A percentile compares a stretch with the other conserved stretches of the same genome.
phyloP scores from a whole-genome alignment of 1,140 invertebrate species.

The Drosophila grimshawi region DNA sequence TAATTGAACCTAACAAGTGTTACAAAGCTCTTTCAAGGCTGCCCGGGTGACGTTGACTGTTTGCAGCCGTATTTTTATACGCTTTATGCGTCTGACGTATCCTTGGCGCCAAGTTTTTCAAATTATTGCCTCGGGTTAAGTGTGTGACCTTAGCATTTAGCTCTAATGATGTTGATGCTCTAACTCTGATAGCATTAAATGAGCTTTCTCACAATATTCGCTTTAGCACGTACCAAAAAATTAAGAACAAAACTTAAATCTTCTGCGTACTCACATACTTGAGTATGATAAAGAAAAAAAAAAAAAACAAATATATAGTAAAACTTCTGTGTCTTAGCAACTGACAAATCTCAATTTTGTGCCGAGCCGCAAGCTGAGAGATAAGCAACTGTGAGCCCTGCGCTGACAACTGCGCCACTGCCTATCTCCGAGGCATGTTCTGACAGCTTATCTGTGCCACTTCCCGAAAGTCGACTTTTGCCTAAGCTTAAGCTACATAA shows the following conservation, averaged over 20 bases:
- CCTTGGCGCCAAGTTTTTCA: slow-evolving; percentile 45
- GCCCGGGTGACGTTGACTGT: slow-evolving; percentile 9
- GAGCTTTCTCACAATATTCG: slow-evolving; percentile 23
- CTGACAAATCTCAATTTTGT: slow-evolving; percentile 2
- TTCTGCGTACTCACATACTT: slow-evolving; percentile 1
- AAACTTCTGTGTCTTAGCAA: slow-evolving; percentile 51
- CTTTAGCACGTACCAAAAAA: slow-evolving; percentile 51
- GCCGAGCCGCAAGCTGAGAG: slow-evolving; percentile 25
- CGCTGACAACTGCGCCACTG: slow-evolving; percentile 32
- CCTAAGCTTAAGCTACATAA: neutral
- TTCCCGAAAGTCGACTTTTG: neutral
- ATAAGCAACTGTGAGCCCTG: slow-evolving; percentile 47
- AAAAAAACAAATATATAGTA: slow-evolving; percentile 23
- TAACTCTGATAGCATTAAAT: neutral
- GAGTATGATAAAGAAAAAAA: slow-evolving; percentile 16
- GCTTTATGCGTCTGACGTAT: slow-evolving; percentile 37
- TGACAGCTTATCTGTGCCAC: slow-evolving; percentile 51
- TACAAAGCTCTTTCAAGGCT: slow-evolving; percentile 37
- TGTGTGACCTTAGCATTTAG: slow-evolving; percentile 50
- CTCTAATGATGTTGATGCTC: slow-evolving; percentile 40
- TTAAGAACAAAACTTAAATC: slow-evolving; percentile 18
- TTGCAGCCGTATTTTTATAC: slow-evolving; percentile 20
- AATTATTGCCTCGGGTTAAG: slow-evolving; percentile 54
- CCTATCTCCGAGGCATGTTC: neutral
- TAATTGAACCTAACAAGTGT: slow-evolving; percentile 50